These are phyloP conservation scores for Xylota sylvarum DNA, from an alignment of 2,888 invertebrate genomes.

Conservation along the genomic window DNA sequence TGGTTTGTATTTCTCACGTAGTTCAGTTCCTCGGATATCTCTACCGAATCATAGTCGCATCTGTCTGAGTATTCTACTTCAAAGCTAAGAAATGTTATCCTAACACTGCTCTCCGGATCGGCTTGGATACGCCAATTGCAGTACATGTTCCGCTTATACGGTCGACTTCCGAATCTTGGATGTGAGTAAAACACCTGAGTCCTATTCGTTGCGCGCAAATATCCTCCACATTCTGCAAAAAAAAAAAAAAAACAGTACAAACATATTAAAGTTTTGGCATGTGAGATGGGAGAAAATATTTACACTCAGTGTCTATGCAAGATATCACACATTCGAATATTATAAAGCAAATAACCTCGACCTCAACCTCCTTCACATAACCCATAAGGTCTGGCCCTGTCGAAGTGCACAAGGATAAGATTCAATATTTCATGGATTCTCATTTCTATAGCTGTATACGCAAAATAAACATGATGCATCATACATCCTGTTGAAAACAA, in stretches of 20 bases:
- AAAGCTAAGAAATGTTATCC: constrained; percentile 92
- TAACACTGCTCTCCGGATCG: constrained; percentile 91
- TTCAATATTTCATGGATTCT: constrained; percentile 67
- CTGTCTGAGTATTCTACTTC: constrained; percentile 93
- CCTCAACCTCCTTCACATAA: constrained; percentile 62
- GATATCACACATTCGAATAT: constrained; percentile 11
- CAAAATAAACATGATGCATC: constrained; percentile 67
- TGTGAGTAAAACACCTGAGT: constrained; percentile 97
- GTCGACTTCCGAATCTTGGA: constrained; percentile 95
- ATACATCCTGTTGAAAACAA: constrained; percentile 38
- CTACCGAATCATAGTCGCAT: constrained; percentile 97
- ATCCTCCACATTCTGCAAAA: constrained; percentile 95
- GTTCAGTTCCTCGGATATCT: constrained; percentile 92
- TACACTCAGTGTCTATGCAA: not conserved
- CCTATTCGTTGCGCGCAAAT: constrained; percentile 91
- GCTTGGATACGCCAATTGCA: constrained; percentile 98
- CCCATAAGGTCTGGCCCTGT: constrained; percentile 47
- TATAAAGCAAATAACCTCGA: constrained; percentile 68
- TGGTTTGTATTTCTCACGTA: constrained; percentile 87
- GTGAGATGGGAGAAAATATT: constrained; percentile 16
- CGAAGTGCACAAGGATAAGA: constrained; percentile 68
- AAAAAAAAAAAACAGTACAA: too few species aligned
- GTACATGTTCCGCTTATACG: constrained; percentile 94
- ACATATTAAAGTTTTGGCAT: constrained; percentile 24
- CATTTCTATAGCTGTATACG: constrained; percentile 63